phyloP scores from a whole-genome alignment of 2,113 vertebrate genomes.

The Phylloscopus trochiloides region DNA sequence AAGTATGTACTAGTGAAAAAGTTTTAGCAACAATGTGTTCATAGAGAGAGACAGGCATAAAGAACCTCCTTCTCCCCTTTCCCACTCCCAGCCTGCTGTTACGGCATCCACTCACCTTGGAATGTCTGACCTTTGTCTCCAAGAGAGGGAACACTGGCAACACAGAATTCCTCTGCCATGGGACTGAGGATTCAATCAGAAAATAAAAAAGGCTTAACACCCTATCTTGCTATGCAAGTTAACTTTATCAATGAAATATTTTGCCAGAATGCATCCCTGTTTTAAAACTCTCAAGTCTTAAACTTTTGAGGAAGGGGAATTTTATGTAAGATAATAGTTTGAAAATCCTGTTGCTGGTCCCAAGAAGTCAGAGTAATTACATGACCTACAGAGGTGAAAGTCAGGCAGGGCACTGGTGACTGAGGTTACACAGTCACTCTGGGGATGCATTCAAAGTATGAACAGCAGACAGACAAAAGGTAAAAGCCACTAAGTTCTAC shows the following conservation, averaged over 20 bases:
- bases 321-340: background rate
- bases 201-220: constrained; percentile 40
- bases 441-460: background rate
- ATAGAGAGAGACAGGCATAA: background rate
- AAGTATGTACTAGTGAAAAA: background rate
- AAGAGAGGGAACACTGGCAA: background rate
- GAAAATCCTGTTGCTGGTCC: background rate
- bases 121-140: background rate
- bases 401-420: background rate
- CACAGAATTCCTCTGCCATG: constrained; percentile 43
- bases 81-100: constrained; percentile 10
- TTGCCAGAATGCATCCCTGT: constrained; percentile 18
- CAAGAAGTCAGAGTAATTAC: constrained; percentile 7
- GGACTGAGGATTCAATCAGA: constrained; percentile 35
- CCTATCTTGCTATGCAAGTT: constrained; percentile 76
- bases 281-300: constrained; percentile 54
- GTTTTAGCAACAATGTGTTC: constrained; percentile 30
- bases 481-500: background rate
- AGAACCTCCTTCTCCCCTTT: background rate
- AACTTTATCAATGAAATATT: constrained; percentile 17
- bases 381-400: constrained; percentile 7
- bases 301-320: constrained; percentile 41
- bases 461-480: background rate
- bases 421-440: background rate
- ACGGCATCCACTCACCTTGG: background rate